Evolutionary conservation across 2,888 invertebrate genomes (phyloP).

Genomic region (Leptothorax acervorum): DNA sequence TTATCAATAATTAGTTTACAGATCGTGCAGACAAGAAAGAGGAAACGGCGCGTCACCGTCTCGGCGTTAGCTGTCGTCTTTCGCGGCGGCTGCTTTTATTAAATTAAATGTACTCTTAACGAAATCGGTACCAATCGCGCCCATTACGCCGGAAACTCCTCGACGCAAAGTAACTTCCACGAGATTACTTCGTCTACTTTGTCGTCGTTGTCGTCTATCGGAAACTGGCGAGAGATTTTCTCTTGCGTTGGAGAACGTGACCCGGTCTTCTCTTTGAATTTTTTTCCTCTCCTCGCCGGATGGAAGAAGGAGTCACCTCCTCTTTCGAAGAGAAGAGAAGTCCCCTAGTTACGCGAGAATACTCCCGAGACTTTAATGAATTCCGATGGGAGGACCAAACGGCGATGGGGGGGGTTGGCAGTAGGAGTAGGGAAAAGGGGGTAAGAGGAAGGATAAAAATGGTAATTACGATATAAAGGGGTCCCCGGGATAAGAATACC

Average conservation of each 20-base stretch:
- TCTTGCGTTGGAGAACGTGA: slow-evolving; percentile 58
- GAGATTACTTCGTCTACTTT: slow-evolving; percentile 69
- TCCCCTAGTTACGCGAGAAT: slow-evolving; percentile 80
- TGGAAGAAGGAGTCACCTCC: slow-evolving; percentile 49
- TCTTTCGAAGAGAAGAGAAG: slow-evolving; percentile 67
- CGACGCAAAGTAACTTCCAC: slow-evolving; percentile 63
- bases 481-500: slow-evolving; percentile 79
- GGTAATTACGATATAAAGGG: slow-evolving; percentile 84
- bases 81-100: slow-evolving; percentile 31
- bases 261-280: slow-evolving; percentile 61
- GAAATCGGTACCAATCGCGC: slow-evolving; percentile 64
- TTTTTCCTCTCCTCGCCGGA: slow-evolving; percentile 49
- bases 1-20: slow-evolving; percentile 41
- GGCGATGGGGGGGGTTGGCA: slow-evolving; percentile 44
- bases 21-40: neutral
- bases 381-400: slow-evolving; percentile 80
- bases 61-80: slow-evolving; percentile 2
- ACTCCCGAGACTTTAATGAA: slow-evolving; percentile 82
- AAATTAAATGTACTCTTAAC: slow-evolving; percentile 67
- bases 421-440: slow-evolving; percentile 39
- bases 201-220: slow-evolving; percentile 47
- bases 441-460: slow-evolving; percentile 80
- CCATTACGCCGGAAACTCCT: slow-evolving; percentile 54
- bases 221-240: slow-evolving; percentile 63
- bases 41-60: neutral